Conservation (phyloP, 2,888 invertebrate genomes). For the Allophyes oxyacanthae region DNA sequence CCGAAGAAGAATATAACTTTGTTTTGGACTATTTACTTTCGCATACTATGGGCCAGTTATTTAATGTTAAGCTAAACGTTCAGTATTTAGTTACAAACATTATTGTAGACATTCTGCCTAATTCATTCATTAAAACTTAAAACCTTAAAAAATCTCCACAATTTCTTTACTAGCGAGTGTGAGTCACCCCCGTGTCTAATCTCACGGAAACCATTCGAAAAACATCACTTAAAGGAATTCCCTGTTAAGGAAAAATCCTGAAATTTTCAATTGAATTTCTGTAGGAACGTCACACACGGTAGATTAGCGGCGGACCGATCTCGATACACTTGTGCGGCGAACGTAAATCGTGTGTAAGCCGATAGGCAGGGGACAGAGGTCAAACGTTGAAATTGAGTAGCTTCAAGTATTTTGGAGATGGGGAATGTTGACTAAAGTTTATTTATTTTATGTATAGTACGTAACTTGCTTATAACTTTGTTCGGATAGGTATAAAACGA, state of each 20-base stretch:
- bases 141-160: too few relatives aligned
- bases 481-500: too few relatives aligned
- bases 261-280: constrained; percentile 84
- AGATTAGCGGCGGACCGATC: constrained; percentile 75
- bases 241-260: constrained; percentile 68
- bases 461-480: too few relatives aligned
- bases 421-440: constrained; percentile 1
- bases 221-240: constrained; percentile 79
- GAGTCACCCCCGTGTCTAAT: constrained; percentile 65
- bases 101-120: too few relatives aligned
- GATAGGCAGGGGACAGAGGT: constrained; percentile 57
- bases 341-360: constrained; percentile 75
- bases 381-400: constrained; percentile 47
- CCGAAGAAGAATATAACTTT: constrained; percentile 73
- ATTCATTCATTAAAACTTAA: too few relatives aligned
- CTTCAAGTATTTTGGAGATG: constrained; percentile 33
- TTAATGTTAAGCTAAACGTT: constrained; percentile 93
- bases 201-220: constrained; percentile 77
- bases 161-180: constrained; percentile 12
- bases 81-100: constrained; percentile 89
- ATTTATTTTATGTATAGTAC: too few relatives aligned
- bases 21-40: constrained; percentile 90
- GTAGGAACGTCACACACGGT: constrained; percentile 75
- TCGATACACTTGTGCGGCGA: constrained; percentile 63
- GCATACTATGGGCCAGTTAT: constrained; percentile 95